Percentiles rank a stretch among this genome's conserved stretches.
phyloP scores from a whole-genome alignment of 2,797 vertebrate genomes.

The Hapalemur alaotrensis region DNA sequence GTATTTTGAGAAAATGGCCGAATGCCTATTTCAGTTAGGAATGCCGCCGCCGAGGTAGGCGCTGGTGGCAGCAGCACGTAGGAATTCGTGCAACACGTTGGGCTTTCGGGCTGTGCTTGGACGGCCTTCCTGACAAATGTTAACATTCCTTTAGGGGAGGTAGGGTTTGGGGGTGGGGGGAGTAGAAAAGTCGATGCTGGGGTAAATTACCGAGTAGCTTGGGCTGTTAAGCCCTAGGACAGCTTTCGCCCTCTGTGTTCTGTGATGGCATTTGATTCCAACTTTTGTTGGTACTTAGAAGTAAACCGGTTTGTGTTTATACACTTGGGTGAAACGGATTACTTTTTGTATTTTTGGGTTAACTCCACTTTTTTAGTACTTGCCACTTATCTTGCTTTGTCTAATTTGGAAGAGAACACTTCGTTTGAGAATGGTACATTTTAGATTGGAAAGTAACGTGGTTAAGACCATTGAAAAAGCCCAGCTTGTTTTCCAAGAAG shows the following conservation, averaged over 20 bases:
- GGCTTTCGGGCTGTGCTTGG: neutral
- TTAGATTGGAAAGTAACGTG: neutral
- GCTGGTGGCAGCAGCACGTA: conserved; percentile 59
- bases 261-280: conserved; percentile 71
- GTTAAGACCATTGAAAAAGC: conserved; percentile 16
- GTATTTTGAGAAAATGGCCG: conserved; percentile 92
- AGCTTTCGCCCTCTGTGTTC: neutral
- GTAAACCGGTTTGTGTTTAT: neutral
- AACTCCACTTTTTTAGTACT: neutral
- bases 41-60: conserved; percentile 70
- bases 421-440: neutral
- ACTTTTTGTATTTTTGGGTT: neutral
- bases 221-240: neutral
- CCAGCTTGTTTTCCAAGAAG: conserved; percentile 61
- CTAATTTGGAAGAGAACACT: neutral
- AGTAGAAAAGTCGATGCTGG: neutral
- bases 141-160: neutral
- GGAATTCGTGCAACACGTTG: conserved; percentile 61
- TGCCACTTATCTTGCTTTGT: neutral
- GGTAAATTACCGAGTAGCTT: too few species aligned
- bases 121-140: neutral
- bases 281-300: conserved; percentile 34
- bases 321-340: neutral
- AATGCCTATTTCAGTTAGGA: conserved; percentile 78
- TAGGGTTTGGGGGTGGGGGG: neutral